Percentiles rank a stretch among this genome's conserved stretches.
Conservation (phyloP, 2,113 vertebrate species). For the Callithrix jacchus region DNA sequence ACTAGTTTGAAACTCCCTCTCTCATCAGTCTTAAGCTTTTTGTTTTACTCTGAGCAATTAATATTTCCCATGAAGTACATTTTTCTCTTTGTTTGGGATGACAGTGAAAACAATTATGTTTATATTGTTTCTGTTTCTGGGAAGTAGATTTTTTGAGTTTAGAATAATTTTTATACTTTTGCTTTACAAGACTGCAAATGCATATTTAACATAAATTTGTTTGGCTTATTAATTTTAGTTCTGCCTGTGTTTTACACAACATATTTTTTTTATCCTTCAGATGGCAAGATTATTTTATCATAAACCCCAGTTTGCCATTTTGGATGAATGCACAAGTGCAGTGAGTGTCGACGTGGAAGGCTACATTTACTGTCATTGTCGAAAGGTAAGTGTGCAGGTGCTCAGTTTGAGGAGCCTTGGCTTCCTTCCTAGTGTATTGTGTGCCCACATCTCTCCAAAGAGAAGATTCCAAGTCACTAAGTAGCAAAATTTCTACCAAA, state of each 20-base stretch:
- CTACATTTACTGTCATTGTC: slow-evolving; percentile 97
- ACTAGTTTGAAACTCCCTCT: slow-evolving; percentile 35
- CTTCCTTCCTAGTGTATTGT: not conserved
- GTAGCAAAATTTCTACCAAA: not conserved
- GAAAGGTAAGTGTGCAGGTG: slow-evolving; percentile 85
- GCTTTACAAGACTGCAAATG: not conserved
- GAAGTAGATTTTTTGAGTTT: slow-evolving; percentile 13
- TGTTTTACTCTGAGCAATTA: not conserved
- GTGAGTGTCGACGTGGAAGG: slow-evolving; percentile 98
- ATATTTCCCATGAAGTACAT: not conserved
- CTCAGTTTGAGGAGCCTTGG: not conserved
- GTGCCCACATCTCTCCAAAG: not conserved
- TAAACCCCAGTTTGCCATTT: slow-evolving; percentile 98
- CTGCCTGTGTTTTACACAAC: slow-evolving; percentile 22
- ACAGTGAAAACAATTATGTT: not conserved
- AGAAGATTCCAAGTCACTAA: not conserved
- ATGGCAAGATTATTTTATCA: slow-evolving; percentile 99
- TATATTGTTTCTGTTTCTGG: not conserved
- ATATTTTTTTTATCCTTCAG: slow-evolving; percentile 81
- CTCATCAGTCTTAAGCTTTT: not conserved
- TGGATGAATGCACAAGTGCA: slow-evolving; percentile 99
- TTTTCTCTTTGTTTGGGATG: not conserved
- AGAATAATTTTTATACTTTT: slow-evolving; percentile 37
- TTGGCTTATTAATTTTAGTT: slow-evolving; percentile 13
- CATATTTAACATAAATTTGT: not conserved